These are phyloP conservation scores for Myotis myotis DNA, from an alignment of 2,797 vertebrate species.

Conservation along the genomic window DNA sequence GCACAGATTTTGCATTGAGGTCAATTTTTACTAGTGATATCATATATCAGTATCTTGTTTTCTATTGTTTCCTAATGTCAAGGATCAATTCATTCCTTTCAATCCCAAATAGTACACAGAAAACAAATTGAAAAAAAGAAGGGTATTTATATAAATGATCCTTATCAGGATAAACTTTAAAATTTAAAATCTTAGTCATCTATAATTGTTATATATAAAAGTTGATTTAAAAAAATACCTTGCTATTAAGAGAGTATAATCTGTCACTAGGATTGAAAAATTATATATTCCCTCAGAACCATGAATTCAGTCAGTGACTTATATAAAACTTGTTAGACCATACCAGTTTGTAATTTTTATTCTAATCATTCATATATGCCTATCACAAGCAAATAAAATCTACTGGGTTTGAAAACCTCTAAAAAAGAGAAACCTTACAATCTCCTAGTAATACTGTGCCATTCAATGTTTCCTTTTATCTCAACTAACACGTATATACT, in stretches of 20 bases:
- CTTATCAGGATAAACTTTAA: background rate
- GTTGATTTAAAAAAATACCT: background rate
- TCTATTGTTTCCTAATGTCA: background rate
- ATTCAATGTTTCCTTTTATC: background rate
- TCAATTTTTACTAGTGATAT: background rate
- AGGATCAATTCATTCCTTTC: slow-evolving; percentile 17
- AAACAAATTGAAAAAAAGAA: background rate
- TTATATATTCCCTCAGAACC: background rate
- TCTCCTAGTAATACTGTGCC: background rate
- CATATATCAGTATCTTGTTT: background rate
- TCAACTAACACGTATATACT: background rate
- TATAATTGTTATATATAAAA: background rate
- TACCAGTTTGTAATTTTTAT: background rate
- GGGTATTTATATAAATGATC: background rate
- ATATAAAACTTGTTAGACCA: background rate
- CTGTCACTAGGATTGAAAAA: background rate
- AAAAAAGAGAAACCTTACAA: background rate
- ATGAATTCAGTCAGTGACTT: background rate
- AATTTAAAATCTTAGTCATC: background rate
- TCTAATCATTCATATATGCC: background rate
- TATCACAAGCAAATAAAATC: background rate
- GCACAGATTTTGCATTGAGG: background rate
- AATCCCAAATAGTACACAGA: background rate
- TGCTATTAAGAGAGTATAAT: background rate
- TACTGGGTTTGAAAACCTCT: background rate